Evolutionary conservation across 2,113 vertebrate species (phyloP).

Genomic region (Sapayoa aenigma): DNA sequence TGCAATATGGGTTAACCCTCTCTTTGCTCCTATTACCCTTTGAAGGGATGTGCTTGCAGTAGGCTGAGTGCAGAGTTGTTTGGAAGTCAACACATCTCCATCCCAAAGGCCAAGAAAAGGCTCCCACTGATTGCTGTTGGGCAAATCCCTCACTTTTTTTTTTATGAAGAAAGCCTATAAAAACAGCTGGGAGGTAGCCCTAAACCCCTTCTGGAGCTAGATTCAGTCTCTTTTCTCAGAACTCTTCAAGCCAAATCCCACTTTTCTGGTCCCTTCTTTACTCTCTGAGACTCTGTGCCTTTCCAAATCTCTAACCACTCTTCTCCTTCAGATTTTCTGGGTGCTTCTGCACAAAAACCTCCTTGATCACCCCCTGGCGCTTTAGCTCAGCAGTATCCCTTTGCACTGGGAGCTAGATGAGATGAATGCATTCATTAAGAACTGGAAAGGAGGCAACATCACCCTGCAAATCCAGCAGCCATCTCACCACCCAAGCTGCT

Average conservation of each 20-base stretch:
- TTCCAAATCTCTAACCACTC: neutral
- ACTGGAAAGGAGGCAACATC: neutral
- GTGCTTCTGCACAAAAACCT: neutral
- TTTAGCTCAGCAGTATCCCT: neutral
- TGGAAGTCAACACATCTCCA: neutral
- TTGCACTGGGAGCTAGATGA: neutral
- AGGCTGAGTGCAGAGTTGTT: neutral
- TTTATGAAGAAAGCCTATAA: neutral
- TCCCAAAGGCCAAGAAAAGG: neutral
- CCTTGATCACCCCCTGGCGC: fast-evolving
- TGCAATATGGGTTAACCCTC: neutral
- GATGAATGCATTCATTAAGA: neutral
- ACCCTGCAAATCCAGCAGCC: neutral
- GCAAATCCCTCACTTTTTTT: neutral
- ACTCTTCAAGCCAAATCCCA: neutral
- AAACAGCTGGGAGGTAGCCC: neutral
- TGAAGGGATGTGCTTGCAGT: neutral
- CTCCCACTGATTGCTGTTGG: neutral
- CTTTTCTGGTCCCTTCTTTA: neutral
- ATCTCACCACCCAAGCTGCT: neutral
- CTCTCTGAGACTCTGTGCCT: neutral
- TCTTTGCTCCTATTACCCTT: neutral
- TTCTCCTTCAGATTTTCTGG: neutral
- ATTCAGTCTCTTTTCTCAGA: neutral
- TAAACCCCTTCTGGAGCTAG: neutral